phyloP scores from a whole-genome alignment of 2,888 invertebrate species.

The Rotaria magnacalcarata region DNA sequence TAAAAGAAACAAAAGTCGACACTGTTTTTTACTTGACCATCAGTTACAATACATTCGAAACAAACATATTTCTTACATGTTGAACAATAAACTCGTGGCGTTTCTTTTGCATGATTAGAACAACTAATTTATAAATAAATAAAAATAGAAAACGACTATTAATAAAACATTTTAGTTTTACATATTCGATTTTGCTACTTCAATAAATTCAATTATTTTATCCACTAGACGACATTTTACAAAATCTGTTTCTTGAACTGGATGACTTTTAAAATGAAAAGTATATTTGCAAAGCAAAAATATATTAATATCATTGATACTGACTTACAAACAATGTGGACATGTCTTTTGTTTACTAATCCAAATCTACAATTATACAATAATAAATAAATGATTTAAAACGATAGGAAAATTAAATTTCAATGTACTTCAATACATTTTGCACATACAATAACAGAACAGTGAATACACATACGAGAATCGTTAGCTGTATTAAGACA shows the following conservation, averaged over 20 bases:
- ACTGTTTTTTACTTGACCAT: no score
- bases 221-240: background rate
- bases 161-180: background rate
- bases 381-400: background rate
- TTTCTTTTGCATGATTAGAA: no score
- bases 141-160: background rate
- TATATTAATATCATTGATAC: background rate
- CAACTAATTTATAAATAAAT: no score
- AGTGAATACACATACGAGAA: background rate
- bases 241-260: background rate
- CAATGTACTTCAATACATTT: background rate
- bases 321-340: background rate
- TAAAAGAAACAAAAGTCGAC: no score
- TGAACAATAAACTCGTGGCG: no score
- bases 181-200: background rate
- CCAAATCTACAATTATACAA: background rate
- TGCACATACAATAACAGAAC: background rate
- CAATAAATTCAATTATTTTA: background rate
- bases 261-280: background rate
- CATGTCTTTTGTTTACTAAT: background rate
- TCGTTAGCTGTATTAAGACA: background rate
- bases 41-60: no score
- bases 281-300: no score
- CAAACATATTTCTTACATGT: no score
- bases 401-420: background rate